Evolutionary conservation across 2,113 vertebrate species (phyloP), one percentile per base, ranked within the genome.

Genomic region (Carettochelys insculpta): DNA sequence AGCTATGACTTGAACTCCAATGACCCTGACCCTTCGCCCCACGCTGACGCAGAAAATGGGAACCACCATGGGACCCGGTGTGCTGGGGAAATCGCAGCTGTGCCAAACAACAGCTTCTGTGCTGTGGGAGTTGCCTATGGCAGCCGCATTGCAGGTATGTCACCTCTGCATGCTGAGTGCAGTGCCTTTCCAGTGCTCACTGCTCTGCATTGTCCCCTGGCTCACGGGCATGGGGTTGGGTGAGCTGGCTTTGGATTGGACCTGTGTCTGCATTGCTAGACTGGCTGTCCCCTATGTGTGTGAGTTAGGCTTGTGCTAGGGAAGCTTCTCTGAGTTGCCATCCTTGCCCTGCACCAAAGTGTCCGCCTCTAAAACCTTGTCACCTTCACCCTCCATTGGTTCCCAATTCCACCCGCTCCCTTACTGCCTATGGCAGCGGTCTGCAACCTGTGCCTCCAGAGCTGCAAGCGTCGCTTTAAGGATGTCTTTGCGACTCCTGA

Each of bases 61-160:
- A 99, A 99, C 92, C 99, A 99, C 95, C 99, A 99, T 0, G 99
- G 99, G n/a, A 99, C 99, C 0, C 98, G 99, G 2, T 99, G 99
- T 3, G 99, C 99, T 0, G 99, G 99, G 4, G 99, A 99, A 96
- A 99, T 99, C 0, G 99, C 99, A 0, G 99, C 99, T 0, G 99
- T 98, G 82, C 98, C 99, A 2, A 99, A 99, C 98, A 99, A 99
- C 97, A 99, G 98, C 97, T 98, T 99, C 97, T 99, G 99, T 38
- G 99, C 99, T 0, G 99, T 99, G 31, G 99, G 99, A 0, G 99
- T 99, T 8, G 99, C 99, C 4, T 99, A 97, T 0, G 99, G 98
- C 68, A 98, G 99, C 96, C 98, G 98, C 84, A 99, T 99, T 86
- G 99, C 99, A 96, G 99, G 99, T 99, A 86, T 0, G 1, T 31